Base-by-base conservation (phyloP, 1,140 invertebrate species). In the Anoplophora glabripennis region DNA sequence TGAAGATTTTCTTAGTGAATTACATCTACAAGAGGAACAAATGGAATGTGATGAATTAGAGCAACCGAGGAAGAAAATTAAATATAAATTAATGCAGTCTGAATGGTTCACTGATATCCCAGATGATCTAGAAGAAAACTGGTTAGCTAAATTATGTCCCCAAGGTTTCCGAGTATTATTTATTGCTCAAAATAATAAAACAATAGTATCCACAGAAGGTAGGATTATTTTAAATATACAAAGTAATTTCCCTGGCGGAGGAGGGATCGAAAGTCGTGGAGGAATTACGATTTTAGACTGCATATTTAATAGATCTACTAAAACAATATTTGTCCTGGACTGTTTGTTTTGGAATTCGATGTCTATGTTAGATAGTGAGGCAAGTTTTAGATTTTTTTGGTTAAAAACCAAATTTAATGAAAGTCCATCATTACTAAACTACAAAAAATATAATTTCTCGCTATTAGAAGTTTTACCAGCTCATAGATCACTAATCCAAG, bases 81-180 rank as follows among this genome's bases (percentile, higher is more conserved):
- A 63, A 45, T 75, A 75, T 64, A 71, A 72, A 72, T 72, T 90
- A 34, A 92, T 92, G 92, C 70, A 90, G 18, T 96, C 94, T 0
- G 94, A 97, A 76, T 98, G 94, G 94, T 78, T 98, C 72, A 76
- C 89, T 1, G 91, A 96, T 65, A 83, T 88, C 44, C 94, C 94
- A 11, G 77, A 81, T 53, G 87, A 93, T 76, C 85, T 95, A 66
- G 67, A 82, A 28, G 75, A 83, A 7, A 84, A 89, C 47, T 98
- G 94, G 93, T 73, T 85, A n/a, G 80, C 93, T 58, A 83, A 93
- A 33, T 81, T 89, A 0, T 94, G 90, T 76, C 94, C 94, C 34
- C 80, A 86, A 66, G 94, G 93, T 21, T 84, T 83, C 63, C 79
- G 94, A 59, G 83, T 82, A 66, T 76, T 96, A 7, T 78, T 96